Evolutionary conservation across 1,140 invertebrate species (phyloP).

Genomic region (Oppia nitens): DNA sequence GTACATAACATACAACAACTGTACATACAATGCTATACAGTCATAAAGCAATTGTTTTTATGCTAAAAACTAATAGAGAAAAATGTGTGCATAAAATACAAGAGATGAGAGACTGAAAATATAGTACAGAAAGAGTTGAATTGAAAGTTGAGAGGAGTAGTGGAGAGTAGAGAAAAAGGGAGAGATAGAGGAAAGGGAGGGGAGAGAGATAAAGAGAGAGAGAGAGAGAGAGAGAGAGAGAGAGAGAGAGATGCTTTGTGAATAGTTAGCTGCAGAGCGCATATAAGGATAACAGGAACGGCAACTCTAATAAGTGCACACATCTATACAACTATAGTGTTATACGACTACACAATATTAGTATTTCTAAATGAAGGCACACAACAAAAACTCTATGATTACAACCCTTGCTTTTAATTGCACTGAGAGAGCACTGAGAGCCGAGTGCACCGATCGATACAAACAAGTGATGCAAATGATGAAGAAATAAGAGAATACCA

Average conservation of each 20-base stretch:
- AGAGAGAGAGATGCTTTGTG: slow-evolving; percentile 32
- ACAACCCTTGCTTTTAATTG: background rate
- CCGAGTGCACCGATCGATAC: background rate
- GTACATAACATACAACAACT: background rate
- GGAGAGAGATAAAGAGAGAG: no score
- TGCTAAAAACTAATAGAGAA: background rate
- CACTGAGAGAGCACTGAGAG: no score
- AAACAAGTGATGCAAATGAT: background rate
- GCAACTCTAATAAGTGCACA: no score
- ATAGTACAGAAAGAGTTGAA: background rate
- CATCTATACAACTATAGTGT: background rate
- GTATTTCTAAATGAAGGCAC: background rate
- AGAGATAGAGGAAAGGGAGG: no score
- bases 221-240: slow-evolving; percentile 32
- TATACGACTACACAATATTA: background rate
- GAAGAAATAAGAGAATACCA: background rate
- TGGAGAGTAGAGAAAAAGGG: slow-evolving; percentile 27
- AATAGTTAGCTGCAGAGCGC: background rate
- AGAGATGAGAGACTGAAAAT: background rate
- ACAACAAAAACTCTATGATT: background rate
- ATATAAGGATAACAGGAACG: no score
- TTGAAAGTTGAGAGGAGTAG: slow-evolving; percentile 7
- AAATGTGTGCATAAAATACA: background rate
- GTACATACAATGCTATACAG: background rate
- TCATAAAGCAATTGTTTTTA: background rate